Evolutionary conservation across 1,140 invertebrate genomes (phyloP).

Genomic region (Drosophila ananassae): DNA sequence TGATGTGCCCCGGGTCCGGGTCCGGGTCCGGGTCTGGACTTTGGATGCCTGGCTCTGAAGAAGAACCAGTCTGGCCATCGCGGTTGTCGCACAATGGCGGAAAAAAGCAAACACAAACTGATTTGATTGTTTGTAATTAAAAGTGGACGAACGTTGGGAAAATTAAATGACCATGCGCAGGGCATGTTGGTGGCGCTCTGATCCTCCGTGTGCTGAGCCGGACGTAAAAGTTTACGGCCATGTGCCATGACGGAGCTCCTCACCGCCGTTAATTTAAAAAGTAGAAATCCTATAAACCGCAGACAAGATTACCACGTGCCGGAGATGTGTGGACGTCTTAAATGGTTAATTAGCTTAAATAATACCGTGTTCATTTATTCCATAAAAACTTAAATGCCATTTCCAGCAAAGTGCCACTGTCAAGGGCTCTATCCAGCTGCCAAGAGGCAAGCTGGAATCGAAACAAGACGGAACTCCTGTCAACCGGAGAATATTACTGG

Average conservation of each 20-base stretch:
- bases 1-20: conserved; percentile 40
- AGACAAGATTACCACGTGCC: conserved; percentile 41
- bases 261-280: conserved; percentile 70
- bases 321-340: conserved; percentile 43
- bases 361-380: conserved; percentile 42
- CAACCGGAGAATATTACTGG: conserved; percentile 48
- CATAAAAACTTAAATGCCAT: conserved; percentile 47
- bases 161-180: conserved; percentile 74
- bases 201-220: conserved; percentile 12
- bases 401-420: conserved; percentile 17
- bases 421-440: conserved; percentile 22
- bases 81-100: conserved; percentile 8
- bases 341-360: conserved; percentile 63
- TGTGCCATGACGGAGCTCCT: conserved; percentile 37
- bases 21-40: neutral
- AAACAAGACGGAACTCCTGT: conserved; percentile 45
- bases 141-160: conserved; percentile 74
- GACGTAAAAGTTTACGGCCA: conserved; percentile 74
- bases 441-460: conserved; percentile 22
- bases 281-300: conserved; percentile 63
- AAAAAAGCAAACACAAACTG: conserved; percentile 71
- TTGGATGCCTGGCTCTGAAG: neutral
- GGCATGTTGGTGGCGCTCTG: conserved; percentile 26
- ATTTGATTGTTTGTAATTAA: conserved; percentile 83
- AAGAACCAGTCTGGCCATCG: conserved; percentile 1